phyloP scores from a whole-genome alignment of 2,888 invertebrate species.

The Nemoura dubitans region DNA sequence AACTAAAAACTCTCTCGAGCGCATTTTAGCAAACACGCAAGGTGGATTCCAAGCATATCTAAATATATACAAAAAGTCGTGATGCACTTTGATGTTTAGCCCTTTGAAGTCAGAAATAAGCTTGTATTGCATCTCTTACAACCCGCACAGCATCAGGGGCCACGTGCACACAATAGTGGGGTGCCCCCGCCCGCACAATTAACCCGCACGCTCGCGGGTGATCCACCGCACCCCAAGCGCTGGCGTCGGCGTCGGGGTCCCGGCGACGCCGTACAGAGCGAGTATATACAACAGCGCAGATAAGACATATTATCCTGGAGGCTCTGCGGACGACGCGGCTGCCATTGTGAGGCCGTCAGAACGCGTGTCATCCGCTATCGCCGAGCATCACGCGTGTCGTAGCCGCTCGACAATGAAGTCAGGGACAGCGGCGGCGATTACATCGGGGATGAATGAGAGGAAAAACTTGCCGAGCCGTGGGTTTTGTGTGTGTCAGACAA shows the following conservation, averaged over 20 bases:
- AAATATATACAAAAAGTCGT: not conserved
- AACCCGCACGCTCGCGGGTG: too few relatives aligned
- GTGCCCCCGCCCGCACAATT: not conserved
- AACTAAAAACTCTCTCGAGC: not conserved
- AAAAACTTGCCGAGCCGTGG: not conserved
- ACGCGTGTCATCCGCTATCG: not conserved
- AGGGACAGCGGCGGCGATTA: not conserved
- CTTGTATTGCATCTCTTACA: not conserved
- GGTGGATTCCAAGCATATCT: not conserved
- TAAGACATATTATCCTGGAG: slow-evolving; percentile 30
- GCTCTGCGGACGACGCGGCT: slow-evolving; percentile 23
- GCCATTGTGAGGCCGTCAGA: slow-evolving; percentile 15
- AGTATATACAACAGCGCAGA: slow-evolving; percentile 1
- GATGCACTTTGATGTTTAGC: not conserved
- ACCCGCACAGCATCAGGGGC: not conserved
- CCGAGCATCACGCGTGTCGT: not conserved
- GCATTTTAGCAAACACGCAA: not conserved
- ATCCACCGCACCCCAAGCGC: not conserved
- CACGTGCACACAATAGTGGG: not conserved
- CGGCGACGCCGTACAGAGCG: too few relatives aligned
- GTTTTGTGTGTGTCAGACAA: not conserved
- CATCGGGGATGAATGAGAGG: not conserved
- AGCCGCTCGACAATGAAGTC: slow-evolving; percentile 1
- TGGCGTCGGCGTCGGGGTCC: not conserved
- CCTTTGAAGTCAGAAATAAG: not conserved